Base-by-base conservation (phyloP, 1,140 invertebrate genomes). In the Drosophila orosa region DNA sequence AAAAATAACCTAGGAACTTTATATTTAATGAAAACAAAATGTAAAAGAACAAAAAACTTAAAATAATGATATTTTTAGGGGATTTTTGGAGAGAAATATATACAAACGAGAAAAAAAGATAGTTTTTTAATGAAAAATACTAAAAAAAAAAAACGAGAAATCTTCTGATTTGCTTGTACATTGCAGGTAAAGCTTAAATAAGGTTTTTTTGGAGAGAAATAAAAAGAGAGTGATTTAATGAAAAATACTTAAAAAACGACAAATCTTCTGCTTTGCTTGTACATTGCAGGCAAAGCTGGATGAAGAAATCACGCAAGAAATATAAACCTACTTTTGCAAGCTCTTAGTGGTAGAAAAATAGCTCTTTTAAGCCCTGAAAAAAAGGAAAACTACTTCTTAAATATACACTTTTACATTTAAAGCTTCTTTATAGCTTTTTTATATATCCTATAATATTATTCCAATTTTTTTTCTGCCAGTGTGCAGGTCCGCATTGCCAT, bases 401-500 rank as follows among this genome's bases (percentile, higher is more conserved):
- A n/a, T n/a, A n/a, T n/a, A n/a, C n/a, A n/a, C n/a, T n/a, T n/a
- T n/a, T n/a, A n/a, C n/a, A n/a, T n/a, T n/a, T n/a, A n/a, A n/a
- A n/a, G n/a, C n/a, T n/a, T n/a, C n/a, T n/a, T n/a, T n/a, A n/a
- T n/a, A n/a, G n/a, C n/a, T n/a, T n/a, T n/a, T n/a, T n/a, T n/a
- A n/a, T n/a, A n/a, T n/a, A n/a, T n/a, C n/a, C n/a, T n/a, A n/a
- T 2, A 8, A 9, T 1, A 29, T 8, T 29, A 29, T 29, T 29
- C 3, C 6, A 0, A 29, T 8, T 29, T 22, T n/a, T 9, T 25
- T n/a, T 52, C 29, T 33, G 5, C 0, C 60, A 6, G 60, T 54
- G 66, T 47, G 44, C 40, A 39, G 66, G 66, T 74, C 63, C 61
- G 65, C 83, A 89, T 80, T 89, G 80, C 73, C 84, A 89, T 89